These are phyloP conservation scores for Geotrupes spiniger DNA, from an alignment of 2,888 invertebrate genomes.

Conservation along the genomic window DNA sequence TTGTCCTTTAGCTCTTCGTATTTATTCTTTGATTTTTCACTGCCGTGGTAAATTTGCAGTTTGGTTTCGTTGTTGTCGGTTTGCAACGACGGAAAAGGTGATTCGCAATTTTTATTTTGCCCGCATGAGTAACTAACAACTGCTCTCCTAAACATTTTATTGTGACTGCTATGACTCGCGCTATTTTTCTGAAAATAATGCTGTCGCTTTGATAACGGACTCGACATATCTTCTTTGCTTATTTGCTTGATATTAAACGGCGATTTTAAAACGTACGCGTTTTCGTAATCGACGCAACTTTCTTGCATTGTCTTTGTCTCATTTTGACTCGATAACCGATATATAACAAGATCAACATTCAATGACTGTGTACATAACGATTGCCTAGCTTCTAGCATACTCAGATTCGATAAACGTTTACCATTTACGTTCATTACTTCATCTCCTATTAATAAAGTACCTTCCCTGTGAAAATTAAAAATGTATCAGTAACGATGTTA, in stretches of 20 bases:
- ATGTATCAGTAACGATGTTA: background rate
- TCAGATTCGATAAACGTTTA: conserved; percentile 69
- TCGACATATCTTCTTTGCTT: conserved; percentile 29
- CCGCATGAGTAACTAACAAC: conserved; percentile 57
- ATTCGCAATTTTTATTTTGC: conserved; percentile 44
- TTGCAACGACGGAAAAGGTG: conserved; percentile 37
- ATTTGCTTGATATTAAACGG: conserved; percentile 20
- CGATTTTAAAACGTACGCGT: conserved; percentile 54
- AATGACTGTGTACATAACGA: conserved; percentile 61
- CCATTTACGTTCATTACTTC: conserved; percentile 86
- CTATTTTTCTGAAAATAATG: conserved; percentile 64
- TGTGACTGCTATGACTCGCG: conserved; percentile 59
- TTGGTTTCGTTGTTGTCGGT: conserved; percentile 30
- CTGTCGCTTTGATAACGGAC: conserved; percentile 46
- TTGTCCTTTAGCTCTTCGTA: conserved; percentile 5
- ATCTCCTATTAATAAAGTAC: conserved; percentile 76
- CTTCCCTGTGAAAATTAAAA: conserved; percentile 58
- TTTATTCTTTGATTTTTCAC: conserved; percentile 30
- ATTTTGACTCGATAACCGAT: conserved; percentile 44
- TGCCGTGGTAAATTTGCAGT: conserved; percentile 14
- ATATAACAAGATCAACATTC: conserved; percentile 66
- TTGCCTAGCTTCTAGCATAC: conserved; percentile 66
- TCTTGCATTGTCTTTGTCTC: conserved; percentile 54
- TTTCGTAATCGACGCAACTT: conserved; percentile 70
- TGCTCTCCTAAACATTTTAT: conserved; percentile 57